Conservation (phyloP, 2,888 invertebrate species). For the Argyresthia albistria region DNA sequence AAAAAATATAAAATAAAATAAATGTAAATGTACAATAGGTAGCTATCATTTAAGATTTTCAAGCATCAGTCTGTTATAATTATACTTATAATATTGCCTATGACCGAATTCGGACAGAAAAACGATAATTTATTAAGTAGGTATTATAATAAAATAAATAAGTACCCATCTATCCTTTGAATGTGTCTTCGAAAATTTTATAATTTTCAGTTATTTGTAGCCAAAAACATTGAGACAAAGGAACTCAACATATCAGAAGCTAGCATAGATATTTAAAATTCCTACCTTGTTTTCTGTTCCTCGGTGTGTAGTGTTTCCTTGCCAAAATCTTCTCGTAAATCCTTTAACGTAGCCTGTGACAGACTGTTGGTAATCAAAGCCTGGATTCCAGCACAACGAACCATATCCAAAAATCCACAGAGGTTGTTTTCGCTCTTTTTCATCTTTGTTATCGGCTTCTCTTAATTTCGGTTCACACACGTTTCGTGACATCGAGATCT, state of each 20-base stretch:
- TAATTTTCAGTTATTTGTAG: too few species aligned
- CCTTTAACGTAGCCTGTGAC: constrained; percentile 88
- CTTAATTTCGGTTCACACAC: not conserved
- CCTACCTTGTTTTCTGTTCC: constrained; percentile 81
- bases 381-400: constrained; percentile 95
- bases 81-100: too few species aligned
- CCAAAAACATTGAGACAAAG: too few species aligned
- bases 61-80: too few species aligned
- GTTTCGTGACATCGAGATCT: not conserved
- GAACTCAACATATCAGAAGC: not conserved
- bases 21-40: too few species aligned
- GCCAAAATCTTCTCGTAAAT: constrained; percentile 92
- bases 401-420: constrained; percentile 97
- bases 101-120: too few species aligned
- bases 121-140: too few species aligned
- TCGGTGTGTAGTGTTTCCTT: constrained; percentile 87
- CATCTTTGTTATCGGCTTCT: constrained; percentile 13
- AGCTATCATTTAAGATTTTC: too few species aligned
- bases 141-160: too few species aligned
- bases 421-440: constrained; percentile 45
- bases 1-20: too few species aligned
- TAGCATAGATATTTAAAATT: not conserved
- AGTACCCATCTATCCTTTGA: too few species aligned
- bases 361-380: constrained; percentile 87
- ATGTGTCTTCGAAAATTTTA: too few species aligned